phyloP scores from a whole-genome alignment of 2,113 vertebrate species.

The Amphiprion ocellaris region DNA sequence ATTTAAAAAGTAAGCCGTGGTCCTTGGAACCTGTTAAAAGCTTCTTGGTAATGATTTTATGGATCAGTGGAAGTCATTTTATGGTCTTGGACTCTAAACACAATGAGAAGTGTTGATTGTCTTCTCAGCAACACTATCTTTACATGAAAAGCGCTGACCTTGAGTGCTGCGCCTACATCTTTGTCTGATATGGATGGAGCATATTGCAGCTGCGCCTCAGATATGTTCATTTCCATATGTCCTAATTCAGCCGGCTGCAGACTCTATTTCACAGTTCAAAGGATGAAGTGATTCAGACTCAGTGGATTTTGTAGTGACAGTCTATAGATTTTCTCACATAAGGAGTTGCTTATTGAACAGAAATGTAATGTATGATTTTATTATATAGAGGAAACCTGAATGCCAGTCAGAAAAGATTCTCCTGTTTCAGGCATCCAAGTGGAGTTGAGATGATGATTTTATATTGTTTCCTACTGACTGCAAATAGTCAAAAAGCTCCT shows the following conservation, averaged over 20 bases:
- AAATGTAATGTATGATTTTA: slow-evolving; percentile 12
- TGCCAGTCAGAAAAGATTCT: not conserved
- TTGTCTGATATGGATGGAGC: slow-evolving; percentile 38
- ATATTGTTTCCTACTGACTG: not conserved
- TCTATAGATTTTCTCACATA: slow-evolving; percentile 29
- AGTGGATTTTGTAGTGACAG: slow-evolving; percentile 33
- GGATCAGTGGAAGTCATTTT: slow-evolving; percentile 78
- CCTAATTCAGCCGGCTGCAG: slow-evolving; percentile 45
- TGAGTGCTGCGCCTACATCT: slow-evolving; percentile 34
- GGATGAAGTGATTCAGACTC: slow-evolving; percentile 47
- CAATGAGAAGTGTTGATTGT: slow-evolving; percentile 66
- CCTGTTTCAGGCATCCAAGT: not conserved
- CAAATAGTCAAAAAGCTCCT: not conserved
- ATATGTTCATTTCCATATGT: slow-evolving; percentile 64
- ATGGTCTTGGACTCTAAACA: slow-evolving; percentile 52
- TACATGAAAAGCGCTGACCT: slow-evolving; percentile 49
- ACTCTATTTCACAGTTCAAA: slow-evolving; percentile 51
- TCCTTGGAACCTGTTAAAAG: slow-evolving; percentile 88
- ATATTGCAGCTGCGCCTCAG: slow-evolving; percentile 24
- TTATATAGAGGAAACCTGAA: slow-evolving; percentile 13
- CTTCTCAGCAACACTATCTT: slow-evolving; percentile 47
- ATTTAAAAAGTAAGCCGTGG: slow-evolving; percentile 83
- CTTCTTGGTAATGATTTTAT: slow-evolving; percentile 86
- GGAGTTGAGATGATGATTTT: not conserved
- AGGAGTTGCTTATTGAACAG: slow-evolving; percentile 18